A percentile compares a stretch with the other conserved stretches of the same genome.
These are phyloP conservation scores for Chelonoidis abingdonii DNA, from an alignment of 2,113 vertebrate species.

Conservation along the genomic window DNA sequence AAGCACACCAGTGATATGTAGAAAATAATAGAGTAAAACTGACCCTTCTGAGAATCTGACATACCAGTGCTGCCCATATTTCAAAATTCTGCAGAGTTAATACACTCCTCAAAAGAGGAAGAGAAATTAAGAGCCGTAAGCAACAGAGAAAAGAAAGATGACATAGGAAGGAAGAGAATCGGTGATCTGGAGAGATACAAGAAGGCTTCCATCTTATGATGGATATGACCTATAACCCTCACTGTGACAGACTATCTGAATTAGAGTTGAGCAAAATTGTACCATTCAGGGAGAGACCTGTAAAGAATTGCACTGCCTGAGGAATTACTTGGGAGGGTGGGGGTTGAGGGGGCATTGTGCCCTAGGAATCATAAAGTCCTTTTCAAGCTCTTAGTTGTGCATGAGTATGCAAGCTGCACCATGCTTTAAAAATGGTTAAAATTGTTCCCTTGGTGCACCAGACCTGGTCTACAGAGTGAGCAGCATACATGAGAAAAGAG, in stretches of 20 bases:
- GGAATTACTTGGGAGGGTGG: background rate
- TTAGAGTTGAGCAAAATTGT: background rate
- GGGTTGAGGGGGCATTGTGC: background rate
- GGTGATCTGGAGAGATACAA: background rate
- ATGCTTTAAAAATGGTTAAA: background rate
- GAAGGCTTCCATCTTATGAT: background rate
- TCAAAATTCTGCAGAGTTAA: background rate
- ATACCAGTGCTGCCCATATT: background rate
- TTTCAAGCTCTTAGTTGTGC: background rate
- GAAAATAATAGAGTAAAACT: background rate
- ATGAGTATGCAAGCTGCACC: background rate
- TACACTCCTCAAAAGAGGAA: background rate
- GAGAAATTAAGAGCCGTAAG: background rate
- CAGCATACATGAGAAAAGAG: background rate
- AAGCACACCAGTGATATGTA: background rate
- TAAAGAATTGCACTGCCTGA: background rate
- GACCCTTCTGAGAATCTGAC: background rate
- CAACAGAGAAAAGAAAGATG: background rate
- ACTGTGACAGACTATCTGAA: background rate
- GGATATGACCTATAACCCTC: background rate
- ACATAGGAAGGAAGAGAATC: background rate
- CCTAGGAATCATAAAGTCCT: background rate
- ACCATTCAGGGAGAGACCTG: background rate
- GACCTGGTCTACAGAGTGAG: background rate
- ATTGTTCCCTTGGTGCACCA: accelerated